Evolutionary conservation across 2,888 invertebrate genomes (phyloP).

Genomic region (Eupithecia abbreviata): DNA sequence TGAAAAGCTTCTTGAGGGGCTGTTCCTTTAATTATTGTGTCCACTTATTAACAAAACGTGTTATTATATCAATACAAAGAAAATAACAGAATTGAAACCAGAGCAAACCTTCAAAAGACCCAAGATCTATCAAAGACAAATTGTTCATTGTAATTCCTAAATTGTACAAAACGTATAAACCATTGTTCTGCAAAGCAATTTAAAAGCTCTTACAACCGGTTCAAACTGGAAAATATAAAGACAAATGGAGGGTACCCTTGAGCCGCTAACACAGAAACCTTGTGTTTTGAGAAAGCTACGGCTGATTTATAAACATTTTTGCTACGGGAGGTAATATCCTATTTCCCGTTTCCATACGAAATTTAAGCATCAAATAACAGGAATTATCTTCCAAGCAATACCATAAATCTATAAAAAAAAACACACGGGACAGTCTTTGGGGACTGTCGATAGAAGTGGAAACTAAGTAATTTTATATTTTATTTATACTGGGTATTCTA

Average conservation of each 20-base stretch:
- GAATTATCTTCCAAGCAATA: neutral
- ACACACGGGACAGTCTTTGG: no score
- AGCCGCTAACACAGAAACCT: neutral
- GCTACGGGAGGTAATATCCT: neutral
- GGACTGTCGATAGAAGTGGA: no score
- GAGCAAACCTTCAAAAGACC: neutral
- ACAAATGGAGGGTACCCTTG: slow-evolving; percentile 18
- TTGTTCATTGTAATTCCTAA: slow-evolving; percentile 5
- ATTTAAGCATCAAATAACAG: neutral
- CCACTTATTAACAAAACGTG: no score
- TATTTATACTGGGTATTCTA: no score
- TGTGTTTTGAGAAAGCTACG: neutral
- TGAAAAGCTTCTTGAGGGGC: no score
- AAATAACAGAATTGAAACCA: neutral
- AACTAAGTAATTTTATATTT: no score
- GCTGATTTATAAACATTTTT: neutral
- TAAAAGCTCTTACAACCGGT: slow-evolving; percentile 9
- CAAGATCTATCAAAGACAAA: neutral
- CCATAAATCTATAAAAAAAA: no score
- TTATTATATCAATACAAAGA: neutral
- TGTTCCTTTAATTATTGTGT: no score
- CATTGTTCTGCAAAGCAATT: slow-evolving; percentile 15
- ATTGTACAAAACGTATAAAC: slow-evolving; percentile 9
- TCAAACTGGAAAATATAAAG: slow-evolving; percentile 14
- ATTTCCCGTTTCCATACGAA: neutral